These are phyloP conservation scores for Odontamblyopus rebecca DNA, from an alignment of 2,797 vertebrate genomes.

Conservation along the genomic window DNA sequence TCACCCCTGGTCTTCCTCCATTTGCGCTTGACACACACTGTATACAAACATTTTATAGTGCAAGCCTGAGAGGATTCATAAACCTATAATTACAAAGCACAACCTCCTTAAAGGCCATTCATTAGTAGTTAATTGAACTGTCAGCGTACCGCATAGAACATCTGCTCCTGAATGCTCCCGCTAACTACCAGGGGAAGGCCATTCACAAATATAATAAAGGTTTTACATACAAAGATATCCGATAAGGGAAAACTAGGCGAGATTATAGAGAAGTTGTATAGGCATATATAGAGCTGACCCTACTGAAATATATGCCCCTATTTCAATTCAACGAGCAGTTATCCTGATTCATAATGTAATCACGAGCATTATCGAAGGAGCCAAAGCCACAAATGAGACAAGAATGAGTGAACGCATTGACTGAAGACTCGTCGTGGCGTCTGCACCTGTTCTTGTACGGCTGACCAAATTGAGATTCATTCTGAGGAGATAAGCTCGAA, in stretches of 20 bases:
- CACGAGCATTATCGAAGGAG: neutral
- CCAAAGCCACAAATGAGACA: neutral
- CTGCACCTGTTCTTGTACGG: neutral
- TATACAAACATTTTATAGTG: neutral
- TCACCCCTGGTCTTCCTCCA: neutral
- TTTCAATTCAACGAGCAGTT: neutral
- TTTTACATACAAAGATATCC: neutral
- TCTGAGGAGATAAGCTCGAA: neutral
- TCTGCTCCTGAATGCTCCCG: neutral
- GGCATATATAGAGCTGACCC: no score
- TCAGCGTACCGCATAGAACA: neutral
- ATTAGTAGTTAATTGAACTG: neutral
- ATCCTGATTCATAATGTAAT: neutral
- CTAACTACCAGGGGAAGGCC: neutral
- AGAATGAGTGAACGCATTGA: neutral
- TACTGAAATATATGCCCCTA: neutral
- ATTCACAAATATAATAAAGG: neutral
- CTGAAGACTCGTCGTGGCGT: neutral
- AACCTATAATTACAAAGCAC: neutral
- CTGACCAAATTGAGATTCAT: slow-evolving; percentile 2
- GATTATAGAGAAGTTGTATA: neutral
- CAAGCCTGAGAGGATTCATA: neutral
- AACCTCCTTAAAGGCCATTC: neutral
- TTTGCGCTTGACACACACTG: neutral
- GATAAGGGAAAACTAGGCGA: neutral